Evolutionary conservation across 2,888 invertebrate genomes (phyloP), one percentile per base, ranked within the genome.

Genomic region (Phragmatobia fuliginosa): DNA sequence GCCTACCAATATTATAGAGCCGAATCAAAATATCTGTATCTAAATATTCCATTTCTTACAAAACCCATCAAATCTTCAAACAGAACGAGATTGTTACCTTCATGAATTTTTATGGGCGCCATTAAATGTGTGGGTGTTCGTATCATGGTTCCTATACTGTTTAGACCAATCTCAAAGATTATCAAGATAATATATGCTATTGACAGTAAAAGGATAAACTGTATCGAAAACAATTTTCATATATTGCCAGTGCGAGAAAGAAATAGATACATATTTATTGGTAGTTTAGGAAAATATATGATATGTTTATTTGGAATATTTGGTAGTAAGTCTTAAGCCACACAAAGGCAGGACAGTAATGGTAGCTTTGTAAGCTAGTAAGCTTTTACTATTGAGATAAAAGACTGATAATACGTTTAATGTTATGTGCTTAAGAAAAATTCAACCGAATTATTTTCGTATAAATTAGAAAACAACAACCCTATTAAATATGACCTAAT

Each of bases 81-180:
- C 68, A 56, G 62, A 59, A 49, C 18, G 65, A 70, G 59, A 73
- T 70, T 72, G 70, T 71, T 66, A 28, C 28, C 41, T 33, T 76
- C 76, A 76, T 81, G 71, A 76, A 79, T 79, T 76, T 81, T 81
- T 72, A 79, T 81, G 67, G 71, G 41, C 36, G 49, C 11, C 70
- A 58, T 75, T 62, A 72, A 61, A 8, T 70, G 21, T 68, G 18
- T 59, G 33, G n/a, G n/a, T 64, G 16, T 73, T 28, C 41, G 31
- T 63, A 61, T 67, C 36, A 36, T 11, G 36, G 41, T 41, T 41
- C 18, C 18, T 41, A 18, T 41, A 72, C 66, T 70, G 62, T 61
- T 49, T 33, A n/a, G 41, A 45, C 69, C 75, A 75, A 81, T 76
- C 74, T 71, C 67, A 21, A 63, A 76, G 74, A 76, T 79, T 76